Evolutionary conservation across 2,797 vertebrate genomes (phyloP).

Genomic region (Carapus acus): DNA sequence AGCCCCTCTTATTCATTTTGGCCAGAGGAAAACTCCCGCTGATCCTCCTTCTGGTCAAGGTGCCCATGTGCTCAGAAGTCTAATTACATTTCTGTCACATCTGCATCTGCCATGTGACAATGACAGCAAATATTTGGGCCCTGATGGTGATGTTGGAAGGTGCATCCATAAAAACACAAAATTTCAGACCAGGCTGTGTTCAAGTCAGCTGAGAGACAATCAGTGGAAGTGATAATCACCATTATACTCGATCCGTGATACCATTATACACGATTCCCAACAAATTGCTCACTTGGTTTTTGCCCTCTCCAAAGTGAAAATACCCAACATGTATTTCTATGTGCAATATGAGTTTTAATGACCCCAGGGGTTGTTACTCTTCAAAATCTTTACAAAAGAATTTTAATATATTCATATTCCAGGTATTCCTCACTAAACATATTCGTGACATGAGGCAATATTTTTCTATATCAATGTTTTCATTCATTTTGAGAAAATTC

Average conservation of each 20-base stretch:
- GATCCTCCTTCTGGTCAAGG: conserved; percentile 10
- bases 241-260: conserved; percentile 26
- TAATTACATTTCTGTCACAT: conserved; percentile 56
- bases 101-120: conserved; percentile 37
- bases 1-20: conserved; percentile 3
- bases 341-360: conserved; percentile 50
- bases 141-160: conserved; percentile 34
- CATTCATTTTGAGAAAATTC: too few species aligned
- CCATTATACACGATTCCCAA: conserved; percentile 8
- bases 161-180: conserved; percentile 48
- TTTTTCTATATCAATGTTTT: too few species aligned
- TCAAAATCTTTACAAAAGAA: too few species aligned
- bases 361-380: conserved; percentile 42
- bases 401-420: conserved; percentile 38
- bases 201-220: conserved; percentile 33
- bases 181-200: conserved; percentile 33
- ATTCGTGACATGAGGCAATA: too few species aligned
- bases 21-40: conserved; percentile 24
- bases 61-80: conserved; percentile 28
- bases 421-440: too few species aligned
- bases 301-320: conserved; percentile 23
- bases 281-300: conserved; percentile 33
- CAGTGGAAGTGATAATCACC: conserved; percentile 14
- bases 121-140: conserved; percentile 46
- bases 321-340: conserved; percentile 5